Evolutionary conservation across 1,140 invertebrate species (phyloP).

Genomic region (Bombus consobrinus): DNA sequence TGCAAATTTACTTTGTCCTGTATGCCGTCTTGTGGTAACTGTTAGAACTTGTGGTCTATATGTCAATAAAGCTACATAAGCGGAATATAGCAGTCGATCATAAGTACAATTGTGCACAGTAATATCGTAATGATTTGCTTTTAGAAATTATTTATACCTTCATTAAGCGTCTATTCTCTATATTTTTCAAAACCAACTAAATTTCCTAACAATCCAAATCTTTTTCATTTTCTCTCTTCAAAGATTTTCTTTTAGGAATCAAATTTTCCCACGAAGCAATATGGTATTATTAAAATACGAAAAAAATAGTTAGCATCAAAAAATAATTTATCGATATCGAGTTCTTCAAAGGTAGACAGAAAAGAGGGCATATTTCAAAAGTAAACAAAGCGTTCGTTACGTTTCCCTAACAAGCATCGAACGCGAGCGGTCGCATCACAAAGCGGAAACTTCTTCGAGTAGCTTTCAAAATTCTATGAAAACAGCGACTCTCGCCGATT

Average conservation of each 20-base stretch:
- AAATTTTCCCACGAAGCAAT: neutral
- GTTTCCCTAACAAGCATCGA: conserved; percentile 35
- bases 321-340: neutral
- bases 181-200: too few species aligned
- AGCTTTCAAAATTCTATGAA: conserved; percentile 44
- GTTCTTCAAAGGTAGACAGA: neutral
- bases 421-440: conserved; percentile 3
- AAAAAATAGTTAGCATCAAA: neutral
- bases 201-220: too few species aligned
- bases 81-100: conserved; percentile 1
- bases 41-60: conserved; percentile 5
- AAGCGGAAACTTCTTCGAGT: conserved; percentile 45
- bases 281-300: neutral
- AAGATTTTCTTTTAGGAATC: neutral
- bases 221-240: too few species aligned
- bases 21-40: conserved; percentile 27
- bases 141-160: neutral
- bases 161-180: neutral
- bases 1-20: conserved; percentile 1
- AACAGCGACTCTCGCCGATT: conserved; percentile 23
- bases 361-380: neutral
- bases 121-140: neutral
- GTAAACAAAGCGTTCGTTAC: conserved; percentile 40
- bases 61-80: conserved; percentile 24
- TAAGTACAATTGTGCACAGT: neutral